A percentile compares a stretch with the other conserved stretches of the same genome.
Evolutionary conservation across 2,888 invertebrate genomes (phyloP).

Genomic region (Cerceris rybyensis): DNA sequence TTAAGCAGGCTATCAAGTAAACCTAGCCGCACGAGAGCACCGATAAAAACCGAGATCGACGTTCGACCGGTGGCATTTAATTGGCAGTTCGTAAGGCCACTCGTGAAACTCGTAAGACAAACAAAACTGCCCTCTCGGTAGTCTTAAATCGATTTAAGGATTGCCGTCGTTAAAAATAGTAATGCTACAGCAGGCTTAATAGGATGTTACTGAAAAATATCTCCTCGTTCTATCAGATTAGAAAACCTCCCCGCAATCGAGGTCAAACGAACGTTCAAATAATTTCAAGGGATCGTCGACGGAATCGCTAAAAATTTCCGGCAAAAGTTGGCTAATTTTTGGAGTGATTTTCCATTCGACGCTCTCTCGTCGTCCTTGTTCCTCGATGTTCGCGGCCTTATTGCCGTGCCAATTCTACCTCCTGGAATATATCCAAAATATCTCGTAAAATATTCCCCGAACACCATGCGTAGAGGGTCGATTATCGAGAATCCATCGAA

Average conservation of each 20-base stretch:
- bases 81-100: neutral
- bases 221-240: too few relatives aligned
- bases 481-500: neutral
- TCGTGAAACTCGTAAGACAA: neutral
- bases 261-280: neutral
- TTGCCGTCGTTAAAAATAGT: too few relatives aligned
- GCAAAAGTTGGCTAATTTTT: neutral
- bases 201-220: too few relatives aligned
- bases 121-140: neutral
- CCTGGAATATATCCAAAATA: neutral
- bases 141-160: neutral
- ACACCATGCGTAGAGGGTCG: neutral
- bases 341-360: neutral
- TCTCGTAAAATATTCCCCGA: neutral
- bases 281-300: neutral
- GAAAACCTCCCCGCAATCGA: neutral
- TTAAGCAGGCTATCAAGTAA: neutral
- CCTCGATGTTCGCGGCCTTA: neutral
- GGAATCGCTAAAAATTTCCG: too few relatives aligned
- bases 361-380: neutral
- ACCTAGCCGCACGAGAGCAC: slow-evolving; percentile 10
- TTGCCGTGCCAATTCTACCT: neutral
- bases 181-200: too few relatives aligned
- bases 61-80: slow-evolving; percentile 5
- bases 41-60: slow-evolving; percentile 17